These are phyloP conservation scores for Tiliacea citrago DNA, from an alignment of 2,888 invertebrate species.

Conservation along the genomic window DNA sequence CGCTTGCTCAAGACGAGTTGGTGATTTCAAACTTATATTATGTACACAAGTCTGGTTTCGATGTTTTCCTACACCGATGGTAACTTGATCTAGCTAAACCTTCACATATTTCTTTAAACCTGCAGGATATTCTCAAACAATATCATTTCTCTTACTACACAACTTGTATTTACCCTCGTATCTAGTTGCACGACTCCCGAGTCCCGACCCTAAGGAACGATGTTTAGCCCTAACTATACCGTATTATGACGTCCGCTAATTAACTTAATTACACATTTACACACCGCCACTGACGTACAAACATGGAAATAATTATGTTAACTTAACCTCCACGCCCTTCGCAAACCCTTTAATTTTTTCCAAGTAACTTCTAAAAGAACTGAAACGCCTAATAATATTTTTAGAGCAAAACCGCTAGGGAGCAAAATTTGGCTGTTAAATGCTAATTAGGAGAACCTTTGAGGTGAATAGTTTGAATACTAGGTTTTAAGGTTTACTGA, in stretches of 20 bases:
- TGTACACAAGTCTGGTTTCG: too few relatives aligned
- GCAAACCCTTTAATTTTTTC: slow-evolving; percentile 43
- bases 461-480: slow-evolving; percentile 39
- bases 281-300: slow-evolving; percentile 53
- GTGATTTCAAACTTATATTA: too few relatives aligned
- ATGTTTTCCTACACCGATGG: neutral
- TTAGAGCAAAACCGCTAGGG: slow-evolving; percentile 41
- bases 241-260: slow-evolving; percentile 59
- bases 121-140: slow-evolving; percentile 5
- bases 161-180: slow-evolving; percentile 40
- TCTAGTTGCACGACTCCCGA: slow-evolving; percentile 33
- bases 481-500: slow-evolving; percentile 11
- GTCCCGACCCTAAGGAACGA: slow-evolving; percentile 41
- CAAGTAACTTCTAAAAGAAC: slow-evolving; percentile 45
- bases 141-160: slow-evolving; percentile 6
- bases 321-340: slow-evolving; percentile 35
- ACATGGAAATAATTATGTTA: slow-evolving; percentile 48
- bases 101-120: slow-evolving; percentile 5
- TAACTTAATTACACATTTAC: slow-evolving; percentile 66
- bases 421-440: slow-evolving; percentile 41
- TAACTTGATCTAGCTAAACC: neutral
- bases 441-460: slow-evolving; percentile 44
- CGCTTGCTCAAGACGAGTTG: too few relatives aligned
- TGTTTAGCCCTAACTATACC: slow-evolving; percentile 50
- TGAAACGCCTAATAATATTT: slow-evolving; percentile 55